Percentiles rank a stretch among this genome's conserved stretches.
Conservation (phyloP, 2,113 vertebrate species). For the Sclerurus mexicanus region DNA sequence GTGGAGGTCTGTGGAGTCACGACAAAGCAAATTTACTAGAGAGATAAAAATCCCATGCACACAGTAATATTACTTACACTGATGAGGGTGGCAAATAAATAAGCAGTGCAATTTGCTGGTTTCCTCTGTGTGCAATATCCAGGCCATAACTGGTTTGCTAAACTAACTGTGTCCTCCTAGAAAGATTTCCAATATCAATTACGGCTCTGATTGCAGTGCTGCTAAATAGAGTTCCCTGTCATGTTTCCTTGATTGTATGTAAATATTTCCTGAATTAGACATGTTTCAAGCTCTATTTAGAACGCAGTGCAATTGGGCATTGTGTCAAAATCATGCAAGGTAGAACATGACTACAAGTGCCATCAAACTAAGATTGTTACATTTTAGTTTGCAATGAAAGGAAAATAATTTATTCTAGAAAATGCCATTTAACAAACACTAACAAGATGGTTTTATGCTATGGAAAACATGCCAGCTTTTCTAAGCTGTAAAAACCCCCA, state of each 20-base stretch:
- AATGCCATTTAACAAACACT: neutral
- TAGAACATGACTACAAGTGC: neutral
- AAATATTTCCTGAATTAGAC: constrained; percentile 46
- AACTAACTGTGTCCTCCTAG: constrained; percentile 3
- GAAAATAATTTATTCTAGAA: neutral
- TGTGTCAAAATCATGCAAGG: neutral
- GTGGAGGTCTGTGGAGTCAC: neutral
- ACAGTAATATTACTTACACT: neutral
- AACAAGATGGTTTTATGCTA: neutral
- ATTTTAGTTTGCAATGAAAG: neutral
- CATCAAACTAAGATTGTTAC: neutral
- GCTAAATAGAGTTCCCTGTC: neutral
- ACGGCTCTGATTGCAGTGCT: neutral
- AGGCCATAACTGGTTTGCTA: constrained; percentile 12
- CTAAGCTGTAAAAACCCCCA: neutral
- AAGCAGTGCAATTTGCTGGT: neutral
- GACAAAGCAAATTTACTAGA: neutral
- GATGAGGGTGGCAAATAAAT: constrained; percentile 12
- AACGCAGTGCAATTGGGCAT: neutral
- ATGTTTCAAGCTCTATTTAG: constrained; percentile 29
- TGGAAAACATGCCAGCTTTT: neutral
- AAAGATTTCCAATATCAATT: constrained; percentile 47
- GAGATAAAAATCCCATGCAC: neutral
- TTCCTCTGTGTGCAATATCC: constrained; percentile 13
- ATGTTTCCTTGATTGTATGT: constrained; percentile 33